Base-by-base conservation (phyloP, 2,888 invertebrate genomes). In the Meteorus cinctellus region DNA sequence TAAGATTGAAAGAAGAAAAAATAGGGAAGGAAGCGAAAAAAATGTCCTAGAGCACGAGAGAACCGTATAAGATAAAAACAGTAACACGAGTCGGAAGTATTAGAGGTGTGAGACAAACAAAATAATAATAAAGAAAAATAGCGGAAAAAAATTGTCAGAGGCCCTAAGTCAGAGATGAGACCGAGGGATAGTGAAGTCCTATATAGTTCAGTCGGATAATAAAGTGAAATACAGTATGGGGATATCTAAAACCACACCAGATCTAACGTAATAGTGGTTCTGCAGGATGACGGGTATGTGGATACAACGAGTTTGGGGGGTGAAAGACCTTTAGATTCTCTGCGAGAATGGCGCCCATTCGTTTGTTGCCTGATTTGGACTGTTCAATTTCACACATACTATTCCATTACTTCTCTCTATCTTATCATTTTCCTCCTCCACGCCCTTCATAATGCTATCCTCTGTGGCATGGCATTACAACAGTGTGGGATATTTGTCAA, bases 1-100 rank as follows among this genome's bases (percentile, higher is more conserved):
- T 55, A 77, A 36, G 60, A 68, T 55, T 62, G 62, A 62, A 75
- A n/a, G 5, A 70, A 66, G 65, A 69, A 62, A 45, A 24, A 60
- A 36, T 48, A 62, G 27, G 62, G 14, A 55, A 19, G 19, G 5
- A 8, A 19, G 19, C 0, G n/a, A 24, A 24, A 55, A 55, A n/a
- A 55, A 19, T n/a, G 10, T 27, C 68, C 16, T 24, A 10, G 51
- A 68, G 51, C 24, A 48, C 24, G 16, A 68, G 69, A 48, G 65
- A 19, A 36, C 70, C 55, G 72, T 71, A 41, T 31, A 31, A 19
- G 51, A 0, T 16, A 27, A 71, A 66, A 70, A 14, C 2, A 55
- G 19, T 19, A 19, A 55, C 55, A 36, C 29, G 31, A 41, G 31
- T 27, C 31, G 24, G 67, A n/a, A 59, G 59, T 6, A 51, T 69